Evolutionary conservation across 2,888 invertebrate species (phyloP).

Genomic region (Furcula furcula): DNA sequence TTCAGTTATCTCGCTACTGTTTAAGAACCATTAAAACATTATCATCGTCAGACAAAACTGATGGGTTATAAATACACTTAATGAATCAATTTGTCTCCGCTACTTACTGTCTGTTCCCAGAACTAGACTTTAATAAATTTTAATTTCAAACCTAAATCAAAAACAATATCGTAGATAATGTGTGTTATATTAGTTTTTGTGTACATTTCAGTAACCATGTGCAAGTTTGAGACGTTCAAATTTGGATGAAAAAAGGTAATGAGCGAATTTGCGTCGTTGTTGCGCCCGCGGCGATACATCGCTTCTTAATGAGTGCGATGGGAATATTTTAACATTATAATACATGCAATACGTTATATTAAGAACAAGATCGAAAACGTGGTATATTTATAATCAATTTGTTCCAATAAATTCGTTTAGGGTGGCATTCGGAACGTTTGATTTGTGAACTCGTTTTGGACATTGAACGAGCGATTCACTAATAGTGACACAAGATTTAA

Average conservation of each 20-base stretch:
- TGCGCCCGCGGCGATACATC: slow-evolving; percentile 49
- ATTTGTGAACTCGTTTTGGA: slow-evolving; percentile 30
- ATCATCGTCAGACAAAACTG: not conserved
- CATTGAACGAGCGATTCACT: slow-evolving; percentile 13
- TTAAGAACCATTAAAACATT: slow-evolving; percentile 4
- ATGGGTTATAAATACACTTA: slow-evolving; percentile 21
- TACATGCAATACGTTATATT: slow-evolving; percentile 36
- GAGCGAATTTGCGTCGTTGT: slow-evolving; percentile 41
- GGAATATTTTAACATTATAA: slow-evolving; percentile 40
- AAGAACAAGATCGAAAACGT: too few relatives aligned
- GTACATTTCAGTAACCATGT: slow-evolving; percentile 19
- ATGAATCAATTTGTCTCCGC: slow-evolving; percentile 13
- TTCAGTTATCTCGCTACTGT: slow-evolving; percentile 26
- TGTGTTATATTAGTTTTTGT: slow-evolving; percentile 18
- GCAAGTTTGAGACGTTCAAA: slow-evolving; percentile 13
- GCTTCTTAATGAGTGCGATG: slow-evolving; percentile 40
- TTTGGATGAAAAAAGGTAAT: slow-evolving; percentile 38
- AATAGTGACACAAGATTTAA: too few relatives aligned
- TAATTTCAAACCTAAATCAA: slow-evolving; percentile 8
- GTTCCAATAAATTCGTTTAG: slow-evolving; percentile 38
- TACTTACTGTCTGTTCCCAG: slow-evolving; percentile 10
- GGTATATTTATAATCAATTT: slow-evolving; percentile 43
- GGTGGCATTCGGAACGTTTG: slow-evolving; percentile 33
- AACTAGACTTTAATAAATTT: slow-evolving; percentile 14
- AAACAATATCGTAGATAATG: not conserved